Evolutionary conservation across 2,113 vertebrate genomes (phyloP), one percentile per base, ranked within the genome.

Genomic region (Tautogolabrus adspersus): DNA sequence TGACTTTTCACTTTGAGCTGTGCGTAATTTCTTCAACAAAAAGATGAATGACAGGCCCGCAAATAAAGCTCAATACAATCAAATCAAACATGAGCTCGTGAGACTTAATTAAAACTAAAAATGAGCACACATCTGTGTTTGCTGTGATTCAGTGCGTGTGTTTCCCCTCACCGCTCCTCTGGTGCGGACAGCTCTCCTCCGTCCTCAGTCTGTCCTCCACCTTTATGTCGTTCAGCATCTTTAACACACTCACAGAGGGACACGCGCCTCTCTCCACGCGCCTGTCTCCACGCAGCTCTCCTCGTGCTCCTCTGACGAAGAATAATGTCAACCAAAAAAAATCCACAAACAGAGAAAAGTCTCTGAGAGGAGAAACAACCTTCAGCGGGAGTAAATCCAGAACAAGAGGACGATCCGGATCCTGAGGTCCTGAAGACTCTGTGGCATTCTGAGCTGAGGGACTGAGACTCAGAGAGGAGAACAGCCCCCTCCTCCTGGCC

Each of bases 191-290:
- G 51, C 94, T 92, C 19, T 94, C 89, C 6, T 94, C 95, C 21
- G 94, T 92, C 81, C 95, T 90, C 83, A 95, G 91, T 71, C 93
- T 93, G 49, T 76, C 79, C 5, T 87, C 77, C 3, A 75, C 23
- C 12, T 84, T 69, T 19, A 81, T 63, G 64, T 96, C 94, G 91
- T 95, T 95, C 89, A 96, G 82, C 97, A 96, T 96, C 93, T 93
- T 94, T 37, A 6, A 93, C 77, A 80, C 93, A 84, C 2, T 22
- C 58, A 71, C 93, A 40, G 15, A 46, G 44, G 91, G 67, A 55
- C 71, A 94, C 94, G 79, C 91, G 93, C 84, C 79, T 89, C 75
- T 95, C 94, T 88, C 92, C 79, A 60, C 63, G 19, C 37, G 13
- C 7, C 68, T 91, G 92, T 89, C 94, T 92, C 91, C 95, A 90